Conservation (phyloP, 2,113 vertebrate species). For the Notothenia rossii region DNA sequence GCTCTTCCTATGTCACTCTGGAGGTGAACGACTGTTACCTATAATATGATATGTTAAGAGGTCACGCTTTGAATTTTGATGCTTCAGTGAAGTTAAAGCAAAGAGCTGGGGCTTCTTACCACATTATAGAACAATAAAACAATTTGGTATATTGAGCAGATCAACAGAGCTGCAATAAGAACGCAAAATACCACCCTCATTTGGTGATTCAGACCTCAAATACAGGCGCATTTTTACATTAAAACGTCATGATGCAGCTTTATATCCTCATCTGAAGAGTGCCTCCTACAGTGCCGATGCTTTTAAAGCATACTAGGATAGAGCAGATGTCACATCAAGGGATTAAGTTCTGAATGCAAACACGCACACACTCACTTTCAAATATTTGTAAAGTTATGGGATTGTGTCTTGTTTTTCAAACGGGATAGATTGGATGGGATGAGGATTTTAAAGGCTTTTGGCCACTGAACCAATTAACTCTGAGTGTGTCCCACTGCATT, state of each 20-base stretch:
- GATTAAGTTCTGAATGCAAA: conserved; percentile 42
- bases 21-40: not conserved
- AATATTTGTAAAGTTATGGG: conserved; percentile 15
- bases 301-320: no score
- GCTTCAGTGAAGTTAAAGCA: conserved; percentile 29
- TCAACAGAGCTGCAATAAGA: not conserved
- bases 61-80: conserved; percentile 1
- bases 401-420: not conserved
- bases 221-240: conserved; percentile 13
- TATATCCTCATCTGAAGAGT: not conserved
- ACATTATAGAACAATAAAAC: not conserved
- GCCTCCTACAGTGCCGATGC: no score
- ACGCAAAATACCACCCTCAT: not conserved
- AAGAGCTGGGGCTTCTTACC: not conserved
- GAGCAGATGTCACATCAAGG: conserved; percentile 40
- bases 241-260: conserved; percentile 38
- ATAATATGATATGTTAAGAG: not conserved
- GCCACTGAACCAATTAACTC: conserved; percentile 29
- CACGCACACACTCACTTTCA: conserved; percentile 5
- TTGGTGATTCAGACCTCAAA: not conserved
- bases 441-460: conserved; percentile 34
- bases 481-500: not conserved
- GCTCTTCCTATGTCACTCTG: not conserved
- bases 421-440: conserved; percentile 27
- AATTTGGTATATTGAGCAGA: conserved; percentile 1